A percentile compares a stretch with the other conserved stretches of the same genome.
phyloP scores from a whole-genome alignment of 2,113 vertebrate genomes.

The Boulengeromyrus knoepffleri region DNA sequence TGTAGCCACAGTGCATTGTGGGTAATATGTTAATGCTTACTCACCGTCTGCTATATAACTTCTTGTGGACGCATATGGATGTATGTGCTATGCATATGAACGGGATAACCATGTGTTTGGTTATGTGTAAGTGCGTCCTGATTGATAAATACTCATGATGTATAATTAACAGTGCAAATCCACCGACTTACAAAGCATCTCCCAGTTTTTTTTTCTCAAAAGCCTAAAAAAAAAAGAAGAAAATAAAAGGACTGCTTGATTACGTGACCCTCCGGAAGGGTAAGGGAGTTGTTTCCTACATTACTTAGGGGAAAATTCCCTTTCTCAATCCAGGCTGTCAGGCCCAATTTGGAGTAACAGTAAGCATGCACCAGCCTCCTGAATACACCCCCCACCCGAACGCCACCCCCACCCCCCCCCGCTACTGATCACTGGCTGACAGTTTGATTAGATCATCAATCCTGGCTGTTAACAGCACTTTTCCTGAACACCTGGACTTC shows the following conservation, averaged over 20 bases:
- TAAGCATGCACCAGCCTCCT: slow-evolving; percentile 78
- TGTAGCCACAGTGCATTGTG: background rate
- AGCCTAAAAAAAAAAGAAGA: slow-evolving; percentile 56
- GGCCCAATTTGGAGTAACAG: slow-evolving; percentile 84
- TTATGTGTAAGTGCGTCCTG: background rate
- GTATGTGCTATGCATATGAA: background rate
- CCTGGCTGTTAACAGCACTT: slow-evolving; percentile 78
- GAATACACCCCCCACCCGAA: slow-evolving; percentile 68
- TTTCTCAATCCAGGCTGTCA: slow-evolving; percentile 86
- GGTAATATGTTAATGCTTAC: background rate
- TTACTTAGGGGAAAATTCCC: slow-evolving; percentile 78
- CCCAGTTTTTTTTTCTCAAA: slow-evolving; percentile 33
- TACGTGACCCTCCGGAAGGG: slow-evolving; percentile 79
- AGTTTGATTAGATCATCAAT: slow-evolving; percentile 94
- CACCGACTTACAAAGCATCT: slow-evolving; percentile 37
- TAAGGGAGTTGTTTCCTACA: slow-evolving; percentile 79
- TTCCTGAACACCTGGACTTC: slow-evolving; percentile 87
- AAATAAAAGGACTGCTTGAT: slow-evolving; percentile 65
- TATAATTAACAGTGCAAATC: background rate
- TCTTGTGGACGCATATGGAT: slow-evolving; percentile 37
- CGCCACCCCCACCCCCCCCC: slow-evolving; percentile 33
- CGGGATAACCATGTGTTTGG: background rate
- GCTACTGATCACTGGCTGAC: slow-evolving; percentile 78
- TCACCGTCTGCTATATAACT: background rate
- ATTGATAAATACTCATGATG: background rate